Base-by-base conservation (phyloP, 1,140 invertebrate genomes). In the Macrosteles quadrilineatus region DNA sequence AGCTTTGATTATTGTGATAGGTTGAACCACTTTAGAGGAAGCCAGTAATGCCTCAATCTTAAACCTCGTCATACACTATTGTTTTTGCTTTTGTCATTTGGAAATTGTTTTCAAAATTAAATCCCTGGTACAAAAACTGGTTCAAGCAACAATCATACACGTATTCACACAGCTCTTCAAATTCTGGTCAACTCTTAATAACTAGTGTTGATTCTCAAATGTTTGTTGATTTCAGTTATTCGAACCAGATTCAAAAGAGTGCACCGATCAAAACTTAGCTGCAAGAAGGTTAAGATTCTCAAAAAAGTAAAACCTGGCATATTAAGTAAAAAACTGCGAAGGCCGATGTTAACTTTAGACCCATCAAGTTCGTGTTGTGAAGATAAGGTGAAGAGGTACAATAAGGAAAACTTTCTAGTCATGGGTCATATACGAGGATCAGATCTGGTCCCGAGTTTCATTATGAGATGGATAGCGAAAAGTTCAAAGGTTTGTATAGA, bases 141-240 rank as follows among this genome's bases (percentile, higher is more conserved):
- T n/a, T n/a, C n/a, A n/a, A n/a, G n/a, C n/a, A n/a, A n/a, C n/a
- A n/a, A n/a, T n/a, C n/a, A n/a, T n/a, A n/a, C n/a, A n/a, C n/a
- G n/a, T n/a, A n/a, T n/a, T n/a, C n/a, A n/a, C n/a, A n/a, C n/a
- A n/a, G n/a, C n/a, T n/a, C n/a, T n/a, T n/a, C n/a, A n/a, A n/a
- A n/a, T n/a, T n/a, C n/a, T n/a, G n/a, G n/a, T n/a, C n/a, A n/a
- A n/a, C n/a, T n/a, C n/a, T n/a, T n/a, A n/a, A n/a, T n/a, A n/a
- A n/a, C n/a, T n/a, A n/a, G n/a, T n/a, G n/a, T n/a, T n/a, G n/a
- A n/a, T n/a, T n/a, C n/a, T n/a, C n/a, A n/a, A n/a, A n/a, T n/a
- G n/a, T n/a, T n/a, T n/a, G n/a, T n/a, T n/a, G n/a, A n/a, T 75
- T 75, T 9, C 77, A 85, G 83, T 83, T 57, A 77, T 84, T 12